Conservation (phyloP, 2,113 vertebrate species). For the Atractosteus spatula region DNA sequence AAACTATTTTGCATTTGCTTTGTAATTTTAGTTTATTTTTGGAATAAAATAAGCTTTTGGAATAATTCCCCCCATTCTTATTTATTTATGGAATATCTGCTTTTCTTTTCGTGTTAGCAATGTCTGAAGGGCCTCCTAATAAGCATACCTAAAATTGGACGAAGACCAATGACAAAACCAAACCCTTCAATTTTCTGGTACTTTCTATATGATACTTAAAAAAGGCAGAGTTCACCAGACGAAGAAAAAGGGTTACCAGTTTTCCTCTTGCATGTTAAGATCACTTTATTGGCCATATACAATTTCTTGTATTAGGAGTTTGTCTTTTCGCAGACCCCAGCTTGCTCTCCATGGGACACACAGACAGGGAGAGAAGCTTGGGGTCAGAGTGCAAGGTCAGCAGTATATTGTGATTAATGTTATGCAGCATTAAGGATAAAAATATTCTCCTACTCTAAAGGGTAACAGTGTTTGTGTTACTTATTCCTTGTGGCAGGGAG, state of each 20-base stretch:
- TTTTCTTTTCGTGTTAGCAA: conserved; percentile 40
- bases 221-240: conserved; percentile 7
- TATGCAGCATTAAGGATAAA: too few species aligned
- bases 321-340: too few species aligned
- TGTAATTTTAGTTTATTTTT: neutral
- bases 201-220: conserved; percentile 44
- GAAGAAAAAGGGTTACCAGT: conserved; percentile 32
- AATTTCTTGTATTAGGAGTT: too few species aligned
- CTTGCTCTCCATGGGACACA: too few species aligned
- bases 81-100: conserved; percentile 45
- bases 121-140: conserved; percentile 48
- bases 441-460: too few species aligned
- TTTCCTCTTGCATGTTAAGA: conserved; percentile 31
- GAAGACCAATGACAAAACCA: conserved; percentile 36
- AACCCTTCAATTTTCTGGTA: conserved; percentile 57
- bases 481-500: too few species aligned
- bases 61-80: conserved; percentile 11
- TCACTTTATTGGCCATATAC: too few species aligned
- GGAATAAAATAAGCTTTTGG: conserved; percentile 19
- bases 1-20: neutral
- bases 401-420: too few species aligned
- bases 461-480: too few species aligned
- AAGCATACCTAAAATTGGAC: conserved; percentile 44
- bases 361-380: too few species aligned
- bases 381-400: too few species aligned